A percentile compares a stretch with the other conserved stretches of the same genome.
Conservation (phyloP, 2,797 vertebrate species). For the Semotilus atromaculatus region DNA sequence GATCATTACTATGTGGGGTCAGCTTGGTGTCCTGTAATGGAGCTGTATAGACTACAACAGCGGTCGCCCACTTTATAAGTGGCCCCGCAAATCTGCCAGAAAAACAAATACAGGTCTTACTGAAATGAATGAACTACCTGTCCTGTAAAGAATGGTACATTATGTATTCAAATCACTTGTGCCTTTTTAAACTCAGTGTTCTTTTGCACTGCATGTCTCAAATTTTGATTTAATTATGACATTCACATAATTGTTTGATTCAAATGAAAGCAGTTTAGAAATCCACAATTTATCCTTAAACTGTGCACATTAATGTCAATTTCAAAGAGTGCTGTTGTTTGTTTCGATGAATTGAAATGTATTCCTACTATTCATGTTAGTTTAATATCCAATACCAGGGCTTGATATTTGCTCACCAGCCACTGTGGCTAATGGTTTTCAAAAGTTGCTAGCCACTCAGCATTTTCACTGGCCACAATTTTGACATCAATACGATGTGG, state of each 20-base stretch:
- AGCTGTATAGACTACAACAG: constrained; percentile 3
- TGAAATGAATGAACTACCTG: neutral
- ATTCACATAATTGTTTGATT: neutral
- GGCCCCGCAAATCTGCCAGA: neutral
- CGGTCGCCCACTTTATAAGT: neutral
- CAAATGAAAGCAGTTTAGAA: neutral
- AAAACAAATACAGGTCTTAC: neutral
- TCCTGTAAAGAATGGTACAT: neutral
- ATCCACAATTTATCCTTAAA: neutral
- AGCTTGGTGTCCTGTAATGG: constrained; percentile 35
- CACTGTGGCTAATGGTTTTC: too few species aligned
- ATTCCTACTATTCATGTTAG: neutral
- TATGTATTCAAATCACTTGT: neutral
- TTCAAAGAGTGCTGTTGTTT: neutral
- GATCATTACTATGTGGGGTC: constrained; percentile 39
- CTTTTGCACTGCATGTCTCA: neutral
- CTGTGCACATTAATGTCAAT: neutral
- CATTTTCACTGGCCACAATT: too few species aligned
- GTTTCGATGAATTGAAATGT: neutral
- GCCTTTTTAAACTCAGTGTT: neutral
- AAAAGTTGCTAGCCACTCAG: too few species aligned
- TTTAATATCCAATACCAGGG: neutral
- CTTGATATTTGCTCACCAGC: too few species aligned
- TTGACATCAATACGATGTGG: too few species aligned
- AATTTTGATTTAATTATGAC: neutral